These are phyloP conservation scores for Myocastor coypus DNA, from an alignment of 2,113 vertebrate genomes.

Conservation along the genomic window DNA sequence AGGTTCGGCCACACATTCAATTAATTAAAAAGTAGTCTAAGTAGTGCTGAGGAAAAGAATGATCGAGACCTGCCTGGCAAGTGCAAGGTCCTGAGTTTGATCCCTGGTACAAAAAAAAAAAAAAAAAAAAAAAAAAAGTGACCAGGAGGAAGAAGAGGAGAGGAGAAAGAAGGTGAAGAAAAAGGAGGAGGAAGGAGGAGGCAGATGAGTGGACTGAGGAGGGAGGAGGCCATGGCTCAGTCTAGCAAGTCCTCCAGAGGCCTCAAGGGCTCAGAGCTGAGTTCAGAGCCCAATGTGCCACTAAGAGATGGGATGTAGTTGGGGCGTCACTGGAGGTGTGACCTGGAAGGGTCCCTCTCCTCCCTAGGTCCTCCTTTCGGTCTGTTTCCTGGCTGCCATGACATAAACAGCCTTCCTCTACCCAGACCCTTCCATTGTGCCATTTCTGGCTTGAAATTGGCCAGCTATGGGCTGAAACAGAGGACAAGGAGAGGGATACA, in stretches of 20 bases:
- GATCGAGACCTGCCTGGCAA: too few species aligned
- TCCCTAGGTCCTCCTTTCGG: neutral
- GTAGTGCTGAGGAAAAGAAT: neutral
- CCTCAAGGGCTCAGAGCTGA: neutral
- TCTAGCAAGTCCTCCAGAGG: neutral
- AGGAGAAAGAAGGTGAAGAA: neutral
- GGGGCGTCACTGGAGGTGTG: neutral
- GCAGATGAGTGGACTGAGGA: neutral
- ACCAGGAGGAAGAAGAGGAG: neutral
- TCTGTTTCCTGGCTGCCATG: neutral
- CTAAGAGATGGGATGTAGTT: neutral
- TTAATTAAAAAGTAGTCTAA: neutral
- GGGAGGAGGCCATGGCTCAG: neutral
- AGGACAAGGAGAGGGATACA: rapidly evolving
- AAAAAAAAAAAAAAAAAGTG: too few species aligned
- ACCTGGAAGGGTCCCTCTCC: neutral
- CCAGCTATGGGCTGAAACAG: neutral
- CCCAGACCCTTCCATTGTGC: neutral
- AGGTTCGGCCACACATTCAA: neutral
- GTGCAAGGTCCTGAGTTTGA: too few species aligned
- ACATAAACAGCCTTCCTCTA: too few species aligned
- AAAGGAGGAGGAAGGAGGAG: neutral
- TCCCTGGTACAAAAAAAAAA: too few species aligned
- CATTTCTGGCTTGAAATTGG: neutral
- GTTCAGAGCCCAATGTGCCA: neutral